Conservation (phyloP, 2,888 invertebrate genomes). For the Dynastes hyllus region DNA sequence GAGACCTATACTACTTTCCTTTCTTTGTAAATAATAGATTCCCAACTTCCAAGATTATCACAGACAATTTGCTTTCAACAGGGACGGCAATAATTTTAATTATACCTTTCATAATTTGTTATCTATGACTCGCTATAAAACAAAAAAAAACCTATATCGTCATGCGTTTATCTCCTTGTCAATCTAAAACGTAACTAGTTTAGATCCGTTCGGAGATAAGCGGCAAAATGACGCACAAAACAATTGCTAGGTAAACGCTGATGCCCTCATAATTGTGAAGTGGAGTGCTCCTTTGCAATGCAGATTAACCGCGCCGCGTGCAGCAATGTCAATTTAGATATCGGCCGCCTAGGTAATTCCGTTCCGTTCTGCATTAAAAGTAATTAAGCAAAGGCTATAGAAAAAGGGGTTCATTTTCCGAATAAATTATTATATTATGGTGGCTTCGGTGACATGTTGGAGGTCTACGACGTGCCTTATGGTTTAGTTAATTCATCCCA, state of each 20-base stretch:
- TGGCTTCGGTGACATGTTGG: too few species aligned
- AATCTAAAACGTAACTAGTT: slow-evolving; percentile 70
- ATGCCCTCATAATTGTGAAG: slow-evolving; percentile 38
- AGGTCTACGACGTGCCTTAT: too few species aligned
- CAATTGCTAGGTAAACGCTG: slow-evolving; percentile 54
- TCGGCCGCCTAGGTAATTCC: too few species aligned
- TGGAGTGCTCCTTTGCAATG: slow-evolving; percentile 28
- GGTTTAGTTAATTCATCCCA: too few species aligned
- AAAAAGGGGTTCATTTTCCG: too few species aligned
- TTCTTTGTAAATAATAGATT: too few species aligned
- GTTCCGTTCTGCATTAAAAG: not conserved
- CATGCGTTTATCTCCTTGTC: slow-evolving; percentile 55
- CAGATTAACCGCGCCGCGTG: slow-evolving; percentile 19
- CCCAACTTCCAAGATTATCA: too few species aligned
- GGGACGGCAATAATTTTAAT: too few species aligned
- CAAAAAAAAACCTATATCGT: not conserved
- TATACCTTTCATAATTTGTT: too few species aligned
- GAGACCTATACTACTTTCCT: too few species aligned
- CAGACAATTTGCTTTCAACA: too few species aligned
- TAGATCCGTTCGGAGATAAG: slow-evolving; percentile 67
- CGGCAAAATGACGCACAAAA: slow-evolving; percentile 58
- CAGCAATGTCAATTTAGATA: not conserved
- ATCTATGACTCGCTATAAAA: not conserved
- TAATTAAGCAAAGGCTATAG: slow-evolving; percentile 3
- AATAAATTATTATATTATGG: too few species aligned